These are phyloP conservation scores for Drosophila prolongata DNA, from an alignment of 2,888 invertebrate species.

Conservation along the genomic window DNA sequence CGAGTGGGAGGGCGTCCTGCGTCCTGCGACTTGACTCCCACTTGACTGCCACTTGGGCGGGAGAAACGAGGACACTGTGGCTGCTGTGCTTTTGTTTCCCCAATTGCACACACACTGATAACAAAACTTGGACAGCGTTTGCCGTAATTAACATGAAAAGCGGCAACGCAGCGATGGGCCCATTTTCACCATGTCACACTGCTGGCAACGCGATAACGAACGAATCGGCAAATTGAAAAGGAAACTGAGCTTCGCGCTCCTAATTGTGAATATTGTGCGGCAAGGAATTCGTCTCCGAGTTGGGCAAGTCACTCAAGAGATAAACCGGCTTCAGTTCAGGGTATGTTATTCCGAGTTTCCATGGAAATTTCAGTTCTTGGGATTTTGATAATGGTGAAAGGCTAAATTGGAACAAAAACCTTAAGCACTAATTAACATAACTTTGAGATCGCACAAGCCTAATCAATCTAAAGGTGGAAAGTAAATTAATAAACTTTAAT, in stretches of 20 bases:
- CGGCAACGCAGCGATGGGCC: not conserved
- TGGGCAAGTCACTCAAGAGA: conserved; percentile 1
- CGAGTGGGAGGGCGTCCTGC: conserved; percentile 33
- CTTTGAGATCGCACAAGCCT: too few relatives aligned
- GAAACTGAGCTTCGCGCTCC: conserved; percentile 20
- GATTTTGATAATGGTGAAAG: too few relatives aligned
- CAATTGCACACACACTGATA: conserved; percentile 21
- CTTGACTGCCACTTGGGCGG: conserved; percentile 58
- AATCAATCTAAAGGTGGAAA: too few relatives aligned
- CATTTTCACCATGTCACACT: conserved; percentile 22
- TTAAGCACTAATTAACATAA: too few relatives aligned
- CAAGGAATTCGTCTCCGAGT: not conserved
- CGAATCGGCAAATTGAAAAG: conserved; percentile 26
- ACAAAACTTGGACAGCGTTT: conserved; percentile 35
- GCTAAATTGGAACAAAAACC: too few relatives aligned
- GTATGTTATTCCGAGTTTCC: not conserved
- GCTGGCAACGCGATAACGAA: conserved; percentile 7
- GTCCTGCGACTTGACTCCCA: conserved; percentile 61
- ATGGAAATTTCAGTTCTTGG: too few relatives aligned
- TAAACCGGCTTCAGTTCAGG: not conserved
- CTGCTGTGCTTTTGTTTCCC: conserved; percentile 38
- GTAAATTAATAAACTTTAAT: too few relatives aligned
- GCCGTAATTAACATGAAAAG: conserved; percentile 41
- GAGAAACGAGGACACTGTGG: conserved; percentile 37
- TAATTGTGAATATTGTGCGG: conserved; percentile 27